phyloP scores from a whole-genome alignment of 2,888 invertebrate genomes.

The Eucera pruinosa region DNA sequence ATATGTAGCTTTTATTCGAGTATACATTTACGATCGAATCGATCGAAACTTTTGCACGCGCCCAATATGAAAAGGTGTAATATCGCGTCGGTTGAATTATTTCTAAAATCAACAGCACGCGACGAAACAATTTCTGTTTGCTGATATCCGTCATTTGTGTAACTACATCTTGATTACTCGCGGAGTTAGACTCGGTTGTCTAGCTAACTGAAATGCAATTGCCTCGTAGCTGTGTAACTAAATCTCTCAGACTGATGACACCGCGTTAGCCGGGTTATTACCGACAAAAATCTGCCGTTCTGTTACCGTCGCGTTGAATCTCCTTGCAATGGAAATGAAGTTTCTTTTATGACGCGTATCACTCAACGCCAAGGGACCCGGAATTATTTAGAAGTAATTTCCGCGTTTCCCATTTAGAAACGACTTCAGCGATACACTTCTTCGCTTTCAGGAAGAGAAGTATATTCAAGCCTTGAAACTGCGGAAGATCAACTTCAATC shows the following conservation, averaged over 20 bases:
- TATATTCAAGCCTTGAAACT: not conserved
- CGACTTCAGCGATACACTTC: rapidly evolving
- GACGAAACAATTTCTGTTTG: conserved; percentile 4
- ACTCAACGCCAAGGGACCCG: not conserved
- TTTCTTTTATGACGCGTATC: not conserved
- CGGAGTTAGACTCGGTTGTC: conserved; percentile 16
- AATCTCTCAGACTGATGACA: not conserved
- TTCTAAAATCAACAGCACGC: not conserved
- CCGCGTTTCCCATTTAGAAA: not conserved
- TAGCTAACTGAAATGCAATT: conserved; percentile 1
- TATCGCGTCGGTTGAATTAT: too few species aligned
- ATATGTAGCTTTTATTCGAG: too few species aligned
- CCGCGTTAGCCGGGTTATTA: not conserved
- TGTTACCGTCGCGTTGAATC: too few species aligned
- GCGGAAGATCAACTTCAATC: too few species aligned
- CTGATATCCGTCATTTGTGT: conserved; percentile 5
- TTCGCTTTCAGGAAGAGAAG: not conserved
- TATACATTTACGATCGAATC: too few species aligned
- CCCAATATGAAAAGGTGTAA: too few species aligned
- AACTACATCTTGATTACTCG: conserved; percentile 11
- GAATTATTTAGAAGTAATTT: conserved; percentile 7
- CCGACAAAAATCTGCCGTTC: not conserved
- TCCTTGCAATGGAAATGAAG: not conserved
- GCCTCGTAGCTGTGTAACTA: not conserved
- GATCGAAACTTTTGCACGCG: too few species aligned